phyloP scores from a whole-genome alignment of 2,113 vertebrate genomes.

The Xenus cinereus region DNA sequence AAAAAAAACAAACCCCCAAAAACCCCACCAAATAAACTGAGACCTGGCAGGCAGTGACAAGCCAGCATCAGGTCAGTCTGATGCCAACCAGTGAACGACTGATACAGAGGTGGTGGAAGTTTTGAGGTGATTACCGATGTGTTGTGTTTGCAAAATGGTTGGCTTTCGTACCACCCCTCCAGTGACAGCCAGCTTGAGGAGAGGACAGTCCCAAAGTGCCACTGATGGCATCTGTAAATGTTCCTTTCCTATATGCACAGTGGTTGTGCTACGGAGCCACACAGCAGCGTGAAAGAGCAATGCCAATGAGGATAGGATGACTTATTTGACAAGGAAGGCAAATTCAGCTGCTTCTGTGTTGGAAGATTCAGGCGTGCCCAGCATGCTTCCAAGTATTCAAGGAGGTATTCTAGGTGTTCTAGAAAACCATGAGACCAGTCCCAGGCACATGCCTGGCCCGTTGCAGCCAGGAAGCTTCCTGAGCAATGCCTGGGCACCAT shows the following conservation, averaged over 20 bases:
- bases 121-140: not conserved
- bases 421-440: fast-evolving
- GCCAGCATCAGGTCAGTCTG: not conserved
- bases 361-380: not conserved
- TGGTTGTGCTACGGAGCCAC: not conserved
- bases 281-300: not conserved
- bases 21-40: not conserved
- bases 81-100: not conserved
- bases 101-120: not conserved
- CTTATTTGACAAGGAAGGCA: not conserved
- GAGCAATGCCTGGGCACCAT: not conserved
- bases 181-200: not conserved
- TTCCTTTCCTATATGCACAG: not conserved
- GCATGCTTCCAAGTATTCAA: not conserved
- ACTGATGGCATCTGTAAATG: not conserved
- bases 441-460: fast-evolving
- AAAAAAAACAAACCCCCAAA: too few species aligned
- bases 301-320: not conserved
- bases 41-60: not conserved
- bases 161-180: not conserved
- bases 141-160: not conserved
- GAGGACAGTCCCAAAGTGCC: not conserved
- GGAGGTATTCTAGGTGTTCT: not conserved
- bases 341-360: not conserved
- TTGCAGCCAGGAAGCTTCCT: fast-evolving